A percentile compares a stretch with the other conserved stretches of the same genome.
phyloP scores from a whole-genome alignment of 2,888 invertebrate genomes.

The Carpatolechia fugitivella region DNA sequence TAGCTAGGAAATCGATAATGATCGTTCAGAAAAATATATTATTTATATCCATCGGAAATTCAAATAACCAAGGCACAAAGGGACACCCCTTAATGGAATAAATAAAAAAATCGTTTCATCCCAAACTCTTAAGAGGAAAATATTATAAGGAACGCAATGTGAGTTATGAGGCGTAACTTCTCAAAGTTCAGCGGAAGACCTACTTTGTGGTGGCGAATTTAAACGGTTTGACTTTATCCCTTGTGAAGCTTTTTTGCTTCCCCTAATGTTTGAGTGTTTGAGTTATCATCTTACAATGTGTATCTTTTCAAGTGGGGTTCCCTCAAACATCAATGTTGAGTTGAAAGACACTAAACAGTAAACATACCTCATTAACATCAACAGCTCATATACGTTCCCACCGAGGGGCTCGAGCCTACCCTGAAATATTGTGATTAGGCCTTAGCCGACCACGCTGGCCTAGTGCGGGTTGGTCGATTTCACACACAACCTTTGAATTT shows the following conservation, averaged over 20 bases:
- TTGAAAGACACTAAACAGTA: too few species aligned
- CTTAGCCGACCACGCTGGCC: too few species aligned
- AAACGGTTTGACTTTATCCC: conserved; percentile 25
- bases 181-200: conserved; percentile 39
- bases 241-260: not conserved
- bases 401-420: too few species aligned
- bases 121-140: conserved; percentile 20
- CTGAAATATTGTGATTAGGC: too few species aligned
- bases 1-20: too few species aligned
- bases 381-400: too few species aligned
- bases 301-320: not conserved
- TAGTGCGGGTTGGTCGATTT: too few species aligned
- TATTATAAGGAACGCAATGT: conserved; percentile 42
- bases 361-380: too few species aligned
- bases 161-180: conserved; percentile 53
- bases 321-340: too few species aligned
- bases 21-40: too few species aligned
- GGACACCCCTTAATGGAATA: not conserved
- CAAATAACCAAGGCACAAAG: not conserved
- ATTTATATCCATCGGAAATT: too few species aligned
- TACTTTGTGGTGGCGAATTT: conserved; percentile 36
- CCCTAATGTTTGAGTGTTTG: not conserved
- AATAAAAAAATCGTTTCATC: not conserved
- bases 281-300: not conserved
- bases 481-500: too few species aligned